These are phyloP conservation scores for Amphipoea oculea DNA, from an alignment of 2,888 invertebrate genomes.

Conservation along the genomic window DNA sequence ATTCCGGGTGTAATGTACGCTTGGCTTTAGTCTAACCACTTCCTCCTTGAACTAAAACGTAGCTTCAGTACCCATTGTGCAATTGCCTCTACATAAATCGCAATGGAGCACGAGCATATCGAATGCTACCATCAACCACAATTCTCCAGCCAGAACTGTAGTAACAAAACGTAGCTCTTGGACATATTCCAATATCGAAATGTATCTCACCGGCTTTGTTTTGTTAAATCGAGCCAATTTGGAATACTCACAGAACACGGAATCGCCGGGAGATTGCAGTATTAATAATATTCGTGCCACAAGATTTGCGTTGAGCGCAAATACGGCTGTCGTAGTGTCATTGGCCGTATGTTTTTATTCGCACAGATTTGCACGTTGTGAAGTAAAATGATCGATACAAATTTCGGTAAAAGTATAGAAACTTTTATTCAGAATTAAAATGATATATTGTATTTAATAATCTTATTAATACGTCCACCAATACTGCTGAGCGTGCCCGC, in stretches of 20 bases:
- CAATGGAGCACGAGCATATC: slow-evolving; percentile 20
- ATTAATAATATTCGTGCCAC: not conserved
- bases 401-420: too few species aligned
- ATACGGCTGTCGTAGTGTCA: not conserved
- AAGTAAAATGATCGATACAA: not conserved
- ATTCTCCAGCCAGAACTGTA: slow-evolving; percentile 28
- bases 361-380: not conserved
- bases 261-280: not conserved
- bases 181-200: slow-evolving; percentile 64
- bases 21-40: not conserved
- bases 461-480: too few species aligned
- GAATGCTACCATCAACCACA: slow-evolving; percentile 28
- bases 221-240: slow-evolving; percentile 65
- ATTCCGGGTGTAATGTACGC: not conserved
- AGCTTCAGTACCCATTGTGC: not conserved
- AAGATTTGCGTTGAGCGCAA: not conserved
- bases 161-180: slow-evolving; percentile 58
- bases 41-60: not conserved
- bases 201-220: slow-evolving; percentile 60
- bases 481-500: too few species aligned
- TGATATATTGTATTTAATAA: too few species aligned
- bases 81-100: slow-evolving; percentile 25
- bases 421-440: too few species aligned
- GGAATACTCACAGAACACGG: slow-evolving; percentile 18
- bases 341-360: not conserved